Evolutionary conservation across 2,113 vertebrate species (phyloP).

Genomic region (Psittacula cyanocephala): DNA sequence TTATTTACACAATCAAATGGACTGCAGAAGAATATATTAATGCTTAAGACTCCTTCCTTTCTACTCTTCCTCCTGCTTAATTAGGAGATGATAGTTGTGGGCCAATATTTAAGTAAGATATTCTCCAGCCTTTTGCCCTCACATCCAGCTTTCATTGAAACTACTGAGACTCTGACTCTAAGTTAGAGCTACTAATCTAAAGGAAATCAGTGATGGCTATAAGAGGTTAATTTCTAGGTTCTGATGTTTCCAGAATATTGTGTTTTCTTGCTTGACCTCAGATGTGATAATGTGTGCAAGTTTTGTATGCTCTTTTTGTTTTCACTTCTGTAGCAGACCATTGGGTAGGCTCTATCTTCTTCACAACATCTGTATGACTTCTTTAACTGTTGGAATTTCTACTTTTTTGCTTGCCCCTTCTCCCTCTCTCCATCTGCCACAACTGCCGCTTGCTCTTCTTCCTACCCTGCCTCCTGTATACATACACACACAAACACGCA

Average conservation of each 20-base stretch:
- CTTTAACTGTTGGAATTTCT: background rate
- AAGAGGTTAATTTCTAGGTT: background rate
- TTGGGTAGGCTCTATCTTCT: background rate
- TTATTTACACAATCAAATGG: background rate
- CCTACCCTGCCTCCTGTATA: background rate
- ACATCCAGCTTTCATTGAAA: background rate
- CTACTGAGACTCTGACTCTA: background rate
- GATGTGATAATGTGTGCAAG: accelerated
- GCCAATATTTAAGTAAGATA: background rate
- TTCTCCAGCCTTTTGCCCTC: background rate
- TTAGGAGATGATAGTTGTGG: background rate
- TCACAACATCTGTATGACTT: background rate
- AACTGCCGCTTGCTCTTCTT: too few relatives aligned
- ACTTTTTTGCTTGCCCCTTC: background rate
- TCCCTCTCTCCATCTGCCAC: background rate
- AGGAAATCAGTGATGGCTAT: background rate
- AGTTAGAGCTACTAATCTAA: background rate
- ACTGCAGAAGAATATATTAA: background rate
- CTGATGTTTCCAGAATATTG: background rate
- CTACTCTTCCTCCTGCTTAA: background rate
- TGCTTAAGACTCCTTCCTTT: background rate
- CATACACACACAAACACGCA: background rate
- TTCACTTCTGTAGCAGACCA: background rate
- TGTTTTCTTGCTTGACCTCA: background rate
- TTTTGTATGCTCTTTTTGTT: background rate